Evolutionary conservation across 2,888 invertebrate genomes (phyloP).

Genomic region (Caenorhabditis zanzibari): DNA sequence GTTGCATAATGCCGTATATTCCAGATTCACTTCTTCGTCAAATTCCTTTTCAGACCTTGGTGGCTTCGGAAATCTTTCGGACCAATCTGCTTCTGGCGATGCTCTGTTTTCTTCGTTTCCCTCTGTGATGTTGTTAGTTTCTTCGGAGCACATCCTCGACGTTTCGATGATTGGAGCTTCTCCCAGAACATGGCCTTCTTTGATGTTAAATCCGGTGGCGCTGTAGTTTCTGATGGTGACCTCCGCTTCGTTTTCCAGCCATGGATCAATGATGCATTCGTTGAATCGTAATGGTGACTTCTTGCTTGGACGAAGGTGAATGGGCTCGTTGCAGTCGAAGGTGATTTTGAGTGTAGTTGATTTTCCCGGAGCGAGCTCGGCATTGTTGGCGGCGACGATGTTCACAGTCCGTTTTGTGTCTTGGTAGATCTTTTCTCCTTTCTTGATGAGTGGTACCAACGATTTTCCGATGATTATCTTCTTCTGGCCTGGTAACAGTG

Average conservation of each 20-base stretch:
- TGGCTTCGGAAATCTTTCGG: conserved; percentile 1
- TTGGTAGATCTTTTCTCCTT: conserved; percentile 9
- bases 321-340: background rate
- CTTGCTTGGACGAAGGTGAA: conserved; percentile 6
- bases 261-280: conserved; percentile 20
- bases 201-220: background rate
- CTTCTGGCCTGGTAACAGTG: conserved; percentile 10
- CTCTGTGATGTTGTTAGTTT: background rate
- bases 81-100: conserved; percentile 26
- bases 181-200: conserved; percentile 8
- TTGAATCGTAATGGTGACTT: background rate
- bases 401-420: conserved; percentile 5
- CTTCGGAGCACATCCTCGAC: background rate
- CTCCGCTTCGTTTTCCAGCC: background rate
- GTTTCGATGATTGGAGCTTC: conserved; percentile 4
- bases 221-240: background rate
- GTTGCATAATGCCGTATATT: background rate
- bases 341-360: conserved; percentile 1
- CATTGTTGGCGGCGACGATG: background rate
- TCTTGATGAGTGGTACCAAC: background rate
- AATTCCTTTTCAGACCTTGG: conserved; percentile 1
- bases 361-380: background rate
- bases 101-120: background rate
- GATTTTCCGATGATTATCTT: conserved; percentile 7
- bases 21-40: conserved; percentile 7